Evolutionary conservation across 1,140 invertebrate species (phyloP).

Genomic region (Yoshiicerus persimilis): DNA sequence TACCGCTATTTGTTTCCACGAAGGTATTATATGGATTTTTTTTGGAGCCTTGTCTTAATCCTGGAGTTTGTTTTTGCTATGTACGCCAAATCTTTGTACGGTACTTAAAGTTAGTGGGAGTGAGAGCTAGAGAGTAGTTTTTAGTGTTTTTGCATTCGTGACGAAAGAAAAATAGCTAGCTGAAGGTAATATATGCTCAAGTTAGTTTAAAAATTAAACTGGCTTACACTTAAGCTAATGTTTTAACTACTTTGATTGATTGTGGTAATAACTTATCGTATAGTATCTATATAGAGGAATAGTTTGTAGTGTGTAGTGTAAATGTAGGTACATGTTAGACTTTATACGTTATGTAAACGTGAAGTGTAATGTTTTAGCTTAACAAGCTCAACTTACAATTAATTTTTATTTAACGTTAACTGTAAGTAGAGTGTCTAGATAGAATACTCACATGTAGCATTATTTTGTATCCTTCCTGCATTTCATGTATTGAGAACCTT

Average conservation of each 20-base stretch:
- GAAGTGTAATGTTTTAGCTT: neutral
- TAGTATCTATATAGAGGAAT: neutral
- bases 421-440: neutral
- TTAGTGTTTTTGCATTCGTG: neutral
- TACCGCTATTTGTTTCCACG: no score
- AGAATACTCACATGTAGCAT: neutral
- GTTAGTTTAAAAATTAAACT: neutral
- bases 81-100: no score
- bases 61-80: no score
- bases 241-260: neutral
- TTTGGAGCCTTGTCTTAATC: no score
- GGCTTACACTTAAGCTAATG: neutral
- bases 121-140: neutral
- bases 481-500: neutral
- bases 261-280: neutral
- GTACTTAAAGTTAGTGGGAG: no score
- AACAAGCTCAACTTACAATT: neutral
- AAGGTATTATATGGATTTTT: no score
- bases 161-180: neutral
- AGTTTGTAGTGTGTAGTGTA: neutral
- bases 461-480: neutral
- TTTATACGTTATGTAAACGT: neutral
- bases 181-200: neutral
- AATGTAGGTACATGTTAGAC: no score
- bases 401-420: neutral